Evolutionary conservation across 2,888 invertebrate species (phyloP), one percentile per base, ranked within the genome.

Genomic region (Meiosimyza decipiens): DNA sequence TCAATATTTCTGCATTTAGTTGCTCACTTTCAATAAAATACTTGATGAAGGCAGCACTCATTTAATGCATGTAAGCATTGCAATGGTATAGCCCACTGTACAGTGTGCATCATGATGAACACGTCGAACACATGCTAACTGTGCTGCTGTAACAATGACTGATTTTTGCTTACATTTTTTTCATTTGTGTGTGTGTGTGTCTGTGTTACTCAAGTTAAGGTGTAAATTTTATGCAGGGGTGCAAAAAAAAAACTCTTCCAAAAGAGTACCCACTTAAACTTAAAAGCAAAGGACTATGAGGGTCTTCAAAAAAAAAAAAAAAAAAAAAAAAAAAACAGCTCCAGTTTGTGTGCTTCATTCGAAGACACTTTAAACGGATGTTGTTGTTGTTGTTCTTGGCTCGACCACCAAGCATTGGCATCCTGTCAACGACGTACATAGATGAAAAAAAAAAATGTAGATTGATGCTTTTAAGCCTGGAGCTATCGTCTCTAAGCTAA

Each of bases 101-200:
- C 40, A 40, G 9, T 15, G 22, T 13, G 16, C 57, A 59, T 47
- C 28, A 40, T 40, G 40, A 40, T 40, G 9, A 40, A 22, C 59
- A n/a, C 6, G 49, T 16, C 54, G 50, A 68, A n/a, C 59, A 68
- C 59, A 60, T 70, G 69, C 52, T 40, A 16, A 60, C 40, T 52
- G 69, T 69, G 60, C 57, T 40, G 40, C 13, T 49, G 28, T 59
- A 50, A 69, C 68, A 69, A 69, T 51, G 68, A 15, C 68, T 18
- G 33, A 18, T 57, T 22, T 28, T 57, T 57, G 40, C 40, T 9
- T 9, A 9, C 40, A 40, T 40, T 40, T 40, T 40, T 9, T 40
- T 40, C 1, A 40, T 40, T 1, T 9, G 28, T 40, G 1, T 40
- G 9, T 40, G 40, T 40, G 9, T 40, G 2, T 40, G 40, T 7